Conservation (phyloP, 2,888 invertebrate genomes). For the Microplitis manilae region DNA sequence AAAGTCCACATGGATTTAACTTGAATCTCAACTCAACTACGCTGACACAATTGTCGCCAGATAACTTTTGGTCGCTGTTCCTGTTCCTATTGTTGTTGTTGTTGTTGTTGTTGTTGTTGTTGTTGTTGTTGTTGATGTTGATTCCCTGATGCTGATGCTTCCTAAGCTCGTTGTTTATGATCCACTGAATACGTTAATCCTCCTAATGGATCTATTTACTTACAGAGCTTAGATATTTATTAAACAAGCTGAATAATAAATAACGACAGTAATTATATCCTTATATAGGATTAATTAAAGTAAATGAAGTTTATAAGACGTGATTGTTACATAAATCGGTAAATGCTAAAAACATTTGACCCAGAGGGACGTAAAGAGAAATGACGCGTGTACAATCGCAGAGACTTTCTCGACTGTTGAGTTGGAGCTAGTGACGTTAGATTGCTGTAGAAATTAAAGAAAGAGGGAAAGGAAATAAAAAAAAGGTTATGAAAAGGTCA, state of each 20-base stretch:
- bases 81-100: not conserved
- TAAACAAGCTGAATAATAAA: too few relatives aligned
- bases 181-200: not conserved
- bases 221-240: not conserved
- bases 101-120: too few relatives aligned
- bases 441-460: not conserved
- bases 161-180: constrained; percentile 5
- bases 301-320: too few relatives aligned
- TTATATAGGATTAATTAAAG: too few relatives aligned
- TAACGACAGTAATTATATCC: too few relatives aligned
- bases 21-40: not conserved
- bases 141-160: not conserved
- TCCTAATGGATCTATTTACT: not conserved
- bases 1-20: constrained; percentile 43
- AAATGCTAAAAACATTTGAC: too few relatives aligned
- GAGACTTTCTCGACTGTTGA: not conserved
- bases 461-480: not conserved
- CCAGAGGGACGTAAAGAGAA: too few relatives aligned
- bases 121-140: not conserved
- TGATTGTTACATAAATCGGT: too few relatives aligned
- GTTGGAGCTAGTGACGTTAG: not conserved
- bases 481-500: constrained; percentile 43
- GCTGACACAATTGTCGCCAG: not conserved
- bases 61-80: not conserved
- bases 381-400: too few relatives aligned